These are phyloP conservation scores for Marasmarcha lunaedactyla DNA, from an alignment of 2,888 invertebrate genomes.

Conservation along the genomic window DNA sequence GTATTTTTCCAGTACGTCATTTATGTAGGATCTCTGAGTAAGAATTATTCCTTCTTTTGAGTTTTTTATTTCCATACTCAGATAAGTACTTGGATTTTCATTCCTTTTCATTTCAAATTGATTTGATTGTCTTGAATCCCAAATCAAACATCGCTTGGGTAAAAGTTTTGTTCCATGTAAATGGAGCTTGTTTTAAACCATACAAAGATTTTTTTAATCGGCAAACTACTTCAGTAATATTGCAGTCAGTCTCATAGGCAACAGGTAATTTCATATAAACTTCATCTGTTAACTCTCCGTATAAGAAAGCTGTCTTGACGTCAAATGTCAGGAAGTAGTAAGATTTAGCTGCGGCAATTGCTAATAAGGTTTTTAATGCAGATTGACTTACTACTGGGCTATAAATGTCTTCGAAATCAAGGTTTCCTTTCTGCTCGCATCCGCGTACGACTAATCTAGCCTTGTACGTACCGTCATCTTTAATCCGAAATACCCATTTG, in stretches of 20 bases:
- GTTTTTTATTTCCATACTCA: constrained; percentile 4
- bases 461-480: constrained; percentile 1
- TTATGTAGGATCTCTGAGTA: constrained; percentile 2
- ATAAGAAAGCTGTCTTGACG: constrained; percentile 16
- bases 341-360: not conserved
- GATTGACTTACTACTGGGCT: not conserved
- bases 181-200: constrained; percentile 7
- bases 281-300: constrained; percentile 11
- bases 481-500: not conserved
- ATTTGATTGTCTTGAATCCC: no score
- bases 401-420: constrained; percentile 1
- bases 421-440: constrained; percentile 1
- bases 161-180: constrained; percentile 7
- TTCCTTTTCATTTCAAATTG: constrained; percentile 5
- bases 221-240: constrained; percentile 3
- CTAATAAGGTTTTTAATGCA: not conserved
- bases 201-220: constrained; percentile 9
- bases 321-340: not conserved
- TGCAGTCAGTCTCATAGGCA: constrained; percentile 1
- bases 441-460: constrained; percentile 7
- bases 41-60: constrained; percentile 1
- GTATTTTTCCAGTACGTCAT: constrained; percentile 2
- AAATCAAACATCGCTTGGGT: not conserved
- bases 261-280: constrained; percentile 6
- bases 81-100: constrained; percentile 3